phyloP scores from a whole-genome alignment of 2,888 invertebrate genomes.

The Drosophila robusta region DNA sequence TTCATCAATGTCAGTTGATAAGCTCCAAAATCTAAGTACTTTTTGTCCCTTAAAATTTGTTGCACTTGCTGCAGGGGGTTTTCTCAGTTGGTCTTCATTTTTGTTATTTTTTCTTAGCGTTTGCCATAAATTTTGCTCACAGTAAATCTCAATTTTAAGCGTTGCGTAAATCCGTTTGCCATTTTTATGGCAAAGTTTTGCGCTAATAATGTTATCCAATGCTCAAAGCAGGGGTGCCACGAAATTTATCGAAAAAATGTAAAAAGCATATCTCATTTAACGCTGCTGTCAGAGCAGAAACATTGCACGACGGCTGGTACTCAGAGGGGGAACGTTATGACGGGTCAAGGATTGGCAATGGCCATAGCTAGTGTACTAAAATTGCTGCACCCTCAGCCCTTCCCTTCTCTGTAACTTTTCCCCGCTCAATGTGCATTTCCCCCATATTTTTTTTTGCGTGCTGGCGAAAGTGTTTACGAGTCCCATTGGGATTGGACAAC shows the following conservation, averaged over 20 bases:
- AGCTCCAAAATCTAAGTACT: constrained; percentile 31
- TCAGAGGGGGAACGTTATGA: constrained; percentile 65
- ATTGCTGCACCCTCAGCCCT: constrained; percentile 17
- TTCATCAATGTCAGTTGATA: constrained; percentile 59
- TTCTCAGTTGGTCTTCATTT: background rate
- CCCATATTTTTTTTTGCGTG: constrained; percentile 21
- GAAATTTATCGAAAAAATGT: constrained; percentile 64
- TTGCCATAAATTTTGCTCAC: constrained; percentile 59
- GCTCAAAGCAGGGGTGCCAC: constrained; percentile 29
- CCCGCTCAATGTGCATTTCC: constrained; percentile 29
- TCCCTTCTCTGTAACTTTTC: constrained; percentile 8
- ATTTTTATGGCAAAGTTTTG: constrained; percentile 66
- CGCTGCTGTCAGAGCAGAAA: constrained; percentile 52
- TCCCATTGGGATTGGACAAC: constrained; percentile 62
- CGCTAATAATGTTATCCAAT: constrained; percentile 69
- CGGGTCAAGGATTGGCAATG: constrained; percentile 80
- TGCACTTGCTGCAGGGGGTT: background rate
- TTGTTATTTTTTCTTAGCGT: constrained; percentile 14
- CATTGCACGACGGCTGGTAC: background rate
- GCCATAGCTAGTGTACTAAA: constrained; percentile 27
- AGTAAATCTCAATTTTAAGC: constrained; percentile 69
- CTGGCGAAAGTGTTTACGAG: constrained; percentile 63
- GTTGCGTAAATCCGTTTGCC: constrained; percentile 65
- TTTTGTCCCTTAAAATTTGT: constrained; percentile 34
- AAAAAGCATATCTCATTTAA: constrained; percentile 72